Percentiles rank a stretch among this genome's conserved stretches.
Evolutionary conservation across 2,797 vertebrate species (phyloP).

Genomic region (Mus caroli): DNA sequence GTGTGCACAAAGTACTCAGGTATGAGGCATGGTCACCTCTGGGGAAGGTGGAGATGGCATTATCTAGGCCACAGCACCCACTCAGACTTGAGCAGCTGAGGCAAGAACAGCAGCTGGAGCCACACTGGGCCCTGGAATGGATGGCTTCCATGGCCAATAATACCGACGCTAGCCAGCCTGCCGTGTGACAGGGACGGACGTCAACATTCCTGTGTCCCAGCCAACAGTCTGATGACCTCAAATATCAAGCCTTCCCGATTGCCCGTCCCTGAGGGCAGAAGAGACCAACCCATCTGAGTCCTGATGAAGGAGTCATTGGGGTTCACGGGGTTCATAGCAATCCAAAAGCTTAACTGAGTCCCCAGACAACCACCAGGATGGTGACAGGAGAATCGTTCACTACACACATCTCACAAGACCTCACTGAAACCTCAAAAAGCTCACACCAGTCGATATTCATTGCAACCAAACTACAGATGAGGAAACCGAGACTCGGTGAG

Average conservation of each 20-base stretch:
- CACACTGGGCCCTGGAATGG: not conserved
- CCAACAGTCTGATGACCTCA: not conserved
- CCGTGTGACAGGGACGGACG: not conserved
- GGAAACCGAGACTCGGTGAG: not conserved
- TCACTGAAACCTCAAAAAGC: not conserved
- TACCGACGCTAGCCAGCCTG: not conserved
- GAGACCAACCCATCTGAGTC: not conserved
- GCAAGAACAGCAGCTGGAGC: not conserved
- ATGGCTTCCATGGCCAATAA: not conserved
- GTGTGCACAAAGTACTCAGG: not conserved
- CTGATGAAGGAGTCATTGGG: not conserved
- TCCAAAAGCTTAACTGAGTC: not conserved
- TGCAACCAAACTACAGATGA: not conserved
- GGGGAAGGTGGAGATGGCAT: too few relatives aligned
- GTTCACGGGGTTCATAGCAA: not conserved
- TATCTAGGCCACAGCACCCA: not conserved
- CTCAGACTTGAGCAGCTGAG: not conserved
- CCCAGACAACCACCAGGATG: not conserved
- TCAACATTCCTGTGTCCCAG: too few relatives aligned
- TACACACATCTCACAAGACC: not conserved
- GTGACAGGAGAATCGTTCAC: not conserved
- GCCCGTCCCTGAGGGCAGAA: too few relatives aligned
- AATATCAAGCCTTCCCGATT: rapidly evolving
- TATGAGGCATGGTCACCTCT: not conserved
- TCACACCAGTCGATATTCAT: not conserved